These are phyloP conservation scores for Chaetogeoica ovagalla DNA, from an alignment of 2,888 invertebrate genomes.

Conservation along the genomic window DNA sequence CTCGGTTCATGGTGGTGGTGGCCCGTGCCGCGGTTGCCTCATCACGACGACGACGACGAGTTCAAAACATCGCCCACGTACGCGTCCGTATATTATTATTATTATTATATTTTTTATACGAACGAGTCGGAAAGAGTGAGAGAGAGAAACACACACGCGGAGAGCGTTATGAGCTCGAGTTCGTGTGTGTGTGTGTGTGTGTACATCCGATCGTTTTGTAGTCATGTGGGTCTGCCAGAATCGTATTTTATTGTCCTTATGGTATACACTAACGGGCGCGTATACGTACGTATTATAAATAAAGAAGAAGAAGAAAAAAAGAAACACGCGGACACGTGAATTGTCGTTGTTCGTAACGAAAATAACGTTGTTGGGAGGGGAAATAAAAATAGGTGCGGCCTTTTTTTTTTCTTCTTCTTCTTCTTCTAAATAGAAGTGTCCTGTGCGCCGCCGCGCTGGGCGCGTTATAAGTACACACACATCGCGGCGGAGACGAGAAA, in stretches of 20 bases:
- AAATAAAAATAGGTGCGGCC: slow-evolving; percentile 40
- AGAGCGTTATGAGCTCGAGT: slow-evolving; percentile 39
- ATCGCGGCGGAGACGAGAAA: no score
- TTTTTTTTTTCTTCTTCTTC: neutral
- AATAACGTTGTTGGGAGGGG: neutral
- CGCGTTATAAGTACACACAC: slow-evolving; percentile 3
- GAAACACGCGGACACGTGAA: slow-evolving; percentile 21
- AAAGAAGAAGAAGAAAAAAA: slow-evolving; percentile 34
- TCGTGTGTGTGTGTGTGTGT: slow-evolving; percentile 59
- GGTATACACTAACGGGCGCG: neutral
- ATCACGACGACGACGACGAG: slow-evolving; percentile 50
- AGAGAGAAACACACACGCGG: neutral
- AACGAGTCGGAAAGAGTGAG: neutral
- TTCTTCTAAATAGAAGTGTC: slow-evolving; percentile 28
- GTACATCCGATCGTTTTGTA: slow-evolving; percentile 55
- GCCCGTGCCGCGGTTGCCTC: slow-evolving; percentile 29
- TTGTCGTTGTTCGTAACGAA: slow-evolving; percentile 25
- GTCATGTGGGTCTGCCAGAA: slow-evolving; percentile 51
- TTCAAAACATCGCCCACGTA: slow-evolving; percentile 50
- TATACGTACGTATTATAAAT: neutral
- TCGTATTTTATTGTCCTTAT: slow-evolving; percentile 50
- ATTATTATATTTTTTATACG: neutral
- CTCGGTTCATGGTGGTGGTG: neutral
- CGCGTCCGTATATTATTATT: slow-evolving; percentile 21
- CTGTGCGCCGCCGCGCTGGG: slow-evolving; percentile 5